Conservation (phyloP, 2,888 invertebrate species). For the Graphium colonna region DNA sequence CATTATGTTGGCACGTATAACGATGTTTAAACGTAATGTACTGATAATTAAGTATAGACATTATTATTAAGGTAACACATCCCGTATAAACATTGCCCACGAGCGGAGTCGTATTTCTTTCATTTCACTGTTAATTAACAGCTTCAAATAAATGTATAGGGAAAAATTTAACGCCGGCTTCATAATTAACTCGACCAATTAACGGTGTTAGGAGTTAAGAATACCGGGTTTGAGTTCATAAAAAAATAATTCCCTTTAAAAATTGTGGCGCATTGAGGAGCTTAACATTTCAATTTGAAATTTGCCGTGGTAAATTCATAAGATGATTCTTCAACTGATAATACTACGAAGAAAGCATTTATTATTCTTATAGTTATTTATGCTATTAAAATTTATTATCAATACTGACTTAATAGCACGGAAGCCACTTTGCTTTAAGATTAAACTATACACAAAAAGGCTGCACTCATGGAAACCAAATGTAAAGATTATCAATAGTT, state of each 20-base stretch:
- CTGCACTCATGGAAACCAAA: too few species aligned
- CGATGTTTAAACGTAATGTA: slow-evolving; percentile 4
- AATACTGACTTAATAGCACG: too few species aligned
- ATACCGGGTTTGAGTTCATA: neutral
- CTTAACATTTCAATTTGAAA: neutral
- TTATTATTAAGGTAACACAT: slow-evolving; percentile 4
- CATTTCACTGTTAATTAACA: neutral
- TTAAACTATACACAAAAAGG: too few species aligned
- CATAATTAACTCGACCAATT: neutral
- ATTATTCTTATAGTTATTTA: too few species aligned
- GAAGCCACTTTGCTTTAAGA: too few species aligned
- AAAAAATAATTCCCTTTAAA: neutral
- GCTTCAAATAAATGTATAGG: too few species aligned
- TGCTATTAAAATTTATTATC: too few species aligned
- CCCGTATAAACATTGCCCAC: neutral
- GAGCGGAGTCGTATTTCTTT: neutral
- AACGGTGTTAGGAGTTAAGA: neutral
- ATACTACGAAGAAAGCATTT: too few species aligned
- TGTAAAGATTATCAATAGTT: too few species aligned
- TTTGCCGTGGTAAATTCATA: too few species aligned
- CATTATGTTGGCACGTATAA: neutral
- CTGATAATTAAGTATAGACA: slow-evolving; percentile 7
- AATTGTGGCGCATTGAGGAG: neutral
- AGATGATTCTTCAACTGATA: too few species aligned
- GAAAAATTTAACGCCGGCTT: neutral